Evolutionary conservation across 92 coral and sea anemone genomes (phyloP), one percentile per base, ranked within the genome.

Genomic region (Palythoa heliodiscus): DNA sequence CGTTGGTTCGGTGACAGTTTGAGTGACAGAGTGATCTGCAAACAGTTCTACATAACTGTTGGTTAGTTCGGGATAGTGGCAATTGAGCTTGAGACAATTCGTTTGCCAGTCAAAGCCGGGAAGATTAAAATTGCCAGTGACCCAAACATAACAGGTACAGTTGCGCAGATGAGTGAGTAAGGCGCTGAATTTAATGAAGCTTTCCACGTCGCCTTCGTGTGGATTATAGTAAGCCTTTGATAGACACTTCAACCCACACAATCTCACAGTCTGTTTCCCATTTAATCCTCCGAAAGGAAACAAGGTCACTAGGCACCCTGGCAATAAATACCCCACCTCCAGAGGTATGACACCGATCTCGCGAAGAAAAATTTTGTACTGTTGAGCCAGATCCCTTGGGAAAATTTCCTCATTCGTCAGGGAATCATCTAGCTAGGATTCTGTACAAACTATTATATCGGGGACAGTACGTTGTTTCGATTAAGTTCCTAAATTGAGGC

Each of bases 211-310:
- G 35, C 35, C 35, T 29, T 29, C 35, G 35, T 29, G 35, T 29
- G 35, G 35, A 29, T 29, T 29, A 29, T 29, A 29, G 35, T 29
- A 29, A 29, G 38, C 16, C 73, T 69, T 69, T 69, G 73, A 69
- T 69, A 69, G 47, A 69, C 23, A 73, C 61, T 20, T 74, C 87
- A 37, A 77, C 76, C 73, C 87, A 74, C 70, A 84, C 22, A 35
- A 84, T 43, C 69, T 84, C 82, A 73, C 82, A 84, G 50, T 73
- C 78, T 19, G 82, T 73, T 84, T 84, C 87, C 64, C 55, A 73
- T 73, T 84, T 71, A 54, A 53, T 54, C 17, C 57, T 52, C 77
- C 82, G 64, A 20, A 2, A 19, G 70, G 63, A 72, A 84, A 47
- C n/a, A 50, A 84, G 77, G 38, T 84, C 71, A 73, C 47, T 23